A percentile compares a stretch with the other conserved stretches of the same genome.
These are phyloP conservation scores for Campylorhamphus procurvoides DNA, from an alignment of 2,113 vertebrate genomes.

Conservation along the genomic window DNA sequence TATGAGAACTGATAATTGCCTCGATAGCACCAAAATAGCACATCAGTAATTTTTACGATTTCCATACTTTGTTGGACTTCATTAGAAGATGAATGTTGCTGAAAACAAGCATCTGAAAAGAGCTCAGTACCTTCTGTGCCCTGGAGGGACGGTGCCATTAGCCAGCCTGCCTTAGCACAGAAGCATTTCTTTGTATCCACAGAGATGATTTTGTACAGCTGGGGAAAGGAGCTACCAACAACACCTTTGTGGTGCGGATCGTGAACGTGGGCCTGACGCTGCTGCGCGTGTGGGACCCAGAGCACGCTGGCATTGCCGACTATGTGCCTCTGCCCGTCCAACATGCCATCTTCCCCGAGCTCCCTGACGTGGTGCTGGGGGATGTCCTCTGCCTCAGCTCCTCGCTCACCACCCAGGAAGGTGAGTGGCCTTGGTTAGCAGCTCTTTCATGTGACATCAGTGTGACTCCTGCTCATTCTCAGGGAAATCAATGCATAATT, in stretches of 20 bases:
- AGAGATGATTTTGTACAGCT: conserved; percentile 95
- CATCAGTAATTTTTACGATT: not conserved
- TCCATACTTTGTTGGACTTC: not conserved
- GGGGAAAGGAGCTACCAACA: conserved; percentile 82
- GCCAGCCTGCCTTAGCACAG: not conserved
- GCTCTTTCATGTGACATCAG: not conserved
- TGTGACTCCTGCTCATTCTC: not conserved
- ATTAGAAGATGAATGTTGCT: not conserved
- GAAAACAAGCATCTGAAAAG: not conserved
- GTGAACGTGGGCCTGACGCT: conserved; percentile 90
- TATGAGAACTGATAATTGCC: not conserved
- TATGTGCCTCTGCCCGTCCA: conserved; percentile 87
- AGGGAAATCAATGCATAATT: conserved; percentile 16
- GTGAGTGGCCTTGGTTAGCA: conserved; percentile 62
- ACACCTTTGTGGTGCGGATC: conserved; percentile 81
- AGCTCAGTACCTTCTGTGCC: not conserved
- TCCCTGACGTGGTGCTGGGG: conserved; percentile 77
- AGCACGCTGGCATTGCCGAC: conserved; percentile 83
- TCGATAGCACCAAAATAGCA: not conserved
- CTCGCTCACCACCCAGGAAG: conserved; percentile 76
- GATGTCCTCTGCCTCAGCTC: conserved; percentile 89
- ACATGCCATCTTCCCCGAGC: conserved; percentile 83
- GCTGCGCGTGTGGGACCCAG: conserved; percentile 84
- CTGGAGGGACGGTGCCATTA: not conserved
- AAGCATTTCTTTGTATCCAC: not conserved